Conservation (phyloP, 2,797 vertebrate genomes). For the Sebastes trivittatus region DNA sequence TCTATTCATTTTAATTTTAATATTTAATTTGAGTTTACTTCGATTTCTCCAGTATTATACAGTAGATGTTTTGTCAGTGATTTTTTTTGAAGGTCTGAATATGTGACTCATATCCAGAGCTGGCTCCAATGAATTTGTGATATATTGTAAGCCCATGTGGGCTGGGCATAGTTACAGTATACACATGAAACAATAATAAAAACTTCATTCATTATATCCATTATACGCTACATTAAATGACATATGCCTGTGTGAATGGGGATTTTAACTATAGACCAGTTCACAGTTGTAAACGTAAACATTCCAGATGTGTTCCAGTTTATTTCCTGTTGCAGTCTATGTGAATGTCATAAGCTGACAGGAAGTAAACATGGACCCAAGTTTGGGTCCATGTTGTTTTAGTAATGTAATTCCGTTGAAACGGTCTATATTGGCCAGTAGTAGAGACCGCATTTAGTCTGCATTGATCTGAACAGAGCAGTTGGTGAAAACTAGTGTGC, state of each 20-base stretch:
- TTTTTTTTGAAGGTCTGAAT: neutral
- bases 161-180: neutral
- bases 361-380: too few relatives aligned
- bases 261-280: neutral
- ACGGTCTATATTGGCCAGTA: neutral
- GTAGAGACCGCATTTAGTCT: slow-evolving; percentile 50
- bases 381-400: too few relatives aligned
- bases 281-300: neutral
- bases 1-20: neutral
- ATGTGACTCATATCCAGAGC: neutral
- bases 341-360: too few relatives aligned
- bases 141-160: neutral
- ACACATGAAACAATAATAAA: neutral
- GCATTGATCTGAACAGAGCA: slow-evolving; percentile 76
- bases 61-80: neutral
- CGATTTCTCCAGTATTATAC: neutral
- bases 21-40: neutral
- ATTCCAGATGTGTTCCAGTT: neutral
- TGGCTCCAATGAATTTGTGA: neutral
- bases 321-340: neutral
- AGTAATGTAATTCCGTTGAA: too few relatives aligned
- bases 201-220: neutral
- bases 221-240: slow-evolving; percentile 7
- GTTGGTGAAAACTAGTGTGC: slow-evolving; percentile 77
- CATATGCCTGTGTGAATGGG: neutral